Conservation (phyloP, 2,797 vertebrate species). For the Leptodactylus fallax region DNA sequence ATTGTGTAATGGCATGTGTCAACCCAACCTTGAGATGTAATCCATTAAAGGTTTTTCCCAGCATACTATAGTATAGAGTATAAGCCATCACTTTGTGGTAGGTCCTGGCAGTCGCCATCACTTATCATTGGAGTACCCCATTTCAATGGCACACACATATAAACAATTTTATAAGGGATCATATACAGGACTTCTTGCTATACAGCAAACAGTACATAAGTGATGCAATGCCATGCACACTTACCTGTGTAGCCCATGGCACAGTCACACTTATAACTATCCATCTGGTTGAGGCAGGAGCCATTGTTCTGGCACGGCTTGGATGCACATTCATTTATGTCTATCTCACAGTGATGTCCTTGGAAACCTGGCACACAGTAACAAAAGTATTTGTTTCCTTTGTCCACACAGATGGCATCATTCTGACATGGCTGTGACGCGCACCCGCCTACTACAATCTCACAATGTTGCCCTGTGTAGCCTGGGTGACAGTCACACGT, state of each 20-base stretch:
- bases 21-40: too few species aligned
- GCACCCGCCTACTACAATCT: constrained; percentile 81
- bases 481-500: constrained; percentile 80
- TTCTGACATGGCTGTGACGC: constrained; percentile 87
- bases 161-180: too few species aligned
- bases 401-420: constrained; percentile 89
- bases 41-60: too few species aligned
- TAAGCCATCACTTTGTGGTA: too few species aligned
- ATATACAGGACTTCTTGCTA: not conserved
- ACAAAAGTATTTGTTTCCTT: constrained; percentile 79
- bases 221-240: not conserved
- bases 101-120: too few species aligned
- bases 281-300: constrained; percentile 87
- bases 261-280: constrained; percentile 86
- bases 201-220: not conserved
- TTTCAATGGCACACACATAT: too few species aligned
- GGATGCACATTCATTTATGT: constrained; percentile 96
- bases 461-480: constrained; percentile 78
- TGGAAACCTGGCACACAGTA: constrained; percentile 98
- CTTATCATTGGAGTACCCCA: too few species aligned
- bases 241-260: constrained; percentile 87
- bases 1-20: too few species aligned
- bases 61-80: too few species aligned
- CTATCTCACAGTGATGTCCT: constrained; percentile 90
- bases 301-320: constrained; percentile 88